These are phyloP conservation scores for Drosophila chauvacae DNA, from an alignment of 1,140 invertebrate genomes.

Conservation along the genomic window DNA sequence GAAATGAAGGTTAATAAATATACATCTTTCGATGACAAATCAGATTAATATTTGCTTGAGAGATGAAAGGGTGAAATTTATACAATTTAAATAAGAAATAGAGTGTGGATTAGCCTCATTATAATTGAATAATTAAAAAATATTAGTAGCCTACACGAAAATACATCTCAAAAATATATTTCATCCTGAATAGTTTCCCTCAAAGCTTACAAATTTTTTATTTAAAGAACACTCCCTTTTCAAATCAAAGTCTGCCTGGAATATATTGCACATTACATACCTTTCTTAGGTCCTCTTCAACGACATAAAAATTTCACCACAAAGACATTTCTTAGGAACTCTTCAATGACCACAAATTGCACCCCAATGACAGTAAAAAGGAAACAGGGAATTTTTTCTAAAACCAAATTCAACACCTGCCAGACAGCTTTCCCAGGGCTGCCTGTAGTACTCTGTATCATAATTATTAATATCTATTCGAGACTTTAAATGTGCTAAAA, in stretches of 20 bases:
- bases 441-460: constrained; percentile 20
- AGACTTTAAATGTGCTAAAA: constrained; percentile 35
- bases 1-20: neutral
- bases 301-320: neutral
- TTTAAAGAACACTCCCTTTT: too few relatives aligned
- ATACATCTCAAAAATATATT: neutral
- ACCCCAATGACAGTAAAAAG: neutral
- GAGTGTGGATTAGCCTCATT: neutral
- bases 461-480: constrained; percentile 33
- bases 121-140: too few relatives aligned
- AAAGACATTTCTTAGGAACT: neutral
- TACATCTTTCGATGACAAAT: neutral
- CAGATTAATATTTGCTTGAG: neutral
- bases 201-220: neutral
- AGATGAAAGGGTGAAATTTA: neutral
- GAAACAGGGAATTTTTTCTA: neutral
- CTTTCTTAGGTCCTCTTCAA: neutral
- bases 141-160: too few relatives aligned
- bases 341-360: neutral
- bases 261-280: neutral
- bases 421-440: constrained; percentile 24
- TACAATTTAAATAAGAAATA: neutral
- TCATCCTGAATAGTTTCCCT: too few relatives aligned
- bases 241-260: neutral
- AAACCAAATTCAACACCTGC: neutral